Evolutionary conservation across 2,113 vertebrate species (phyloP).

Genomic region (Brienomyrus longianalis): DNA sequence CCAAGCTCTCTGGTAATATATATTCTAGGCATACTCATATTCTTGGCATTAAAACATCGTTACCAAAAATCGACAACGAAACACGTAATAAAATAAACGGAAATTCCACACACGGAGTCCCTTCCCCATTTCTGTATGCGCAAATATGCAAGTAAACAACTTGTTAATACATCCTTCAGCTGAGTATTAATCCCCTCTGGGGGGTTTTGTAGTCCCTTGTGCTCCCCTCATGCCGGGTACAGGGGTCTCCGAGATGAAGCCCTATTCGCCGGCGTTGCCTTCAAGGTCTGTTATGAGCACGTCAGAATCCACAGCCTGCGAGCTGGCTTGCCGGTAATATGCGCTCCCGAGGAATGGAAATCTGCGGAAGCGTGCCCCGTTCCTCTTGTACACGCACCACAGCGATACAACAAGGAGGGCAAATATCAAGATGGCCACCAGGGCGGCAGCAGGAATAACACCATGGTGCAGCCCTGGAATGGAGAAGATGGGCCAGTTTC

Average conservation of each 20-base stretch:
- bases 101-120: not conserved
- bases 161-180: not conserved
- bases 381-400: slow-evolving; percentile 71
- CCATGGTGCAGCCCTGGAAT: slow-evolving; percentile 65
- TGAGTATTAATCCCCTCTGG: not conserved
- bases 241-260: not conserved
- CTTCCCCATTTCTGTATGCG: not conserved
- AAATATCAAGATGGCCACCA: slow-evolving; percentile 63
- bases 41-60: not conserved
- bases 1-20: not conserved
- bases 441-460: slow-evolving; percentile 54
- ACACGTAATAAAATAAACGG: not conserved
- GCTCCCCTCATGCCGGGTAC: not conserved
- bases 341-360: slow-evolving; percentile 53
- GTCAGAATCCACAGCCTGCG: slow-evolving; percentile 63
- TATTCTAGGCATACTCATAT: not conserved
- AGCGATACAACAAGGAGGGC: slow-evolving; percentile 53
- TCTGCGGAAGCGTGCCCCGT: slow-evolving; percentile 46
- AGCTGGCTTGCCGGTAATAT: slow-evolving; percentile 66
- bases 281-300: slow-evolving; percentile 82
- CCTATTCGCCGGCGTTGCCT: slow-evolving; percentile 57
- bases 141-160: not conserved
- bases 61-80: not conserved
- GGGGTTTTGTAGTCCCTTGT: not conserved
- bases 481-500: slow-evolving; percentile 16